Base-by-base conservation (phyloP, 1,140 invertebrate species). In the Drosophila sulfurigaster region DNA sequence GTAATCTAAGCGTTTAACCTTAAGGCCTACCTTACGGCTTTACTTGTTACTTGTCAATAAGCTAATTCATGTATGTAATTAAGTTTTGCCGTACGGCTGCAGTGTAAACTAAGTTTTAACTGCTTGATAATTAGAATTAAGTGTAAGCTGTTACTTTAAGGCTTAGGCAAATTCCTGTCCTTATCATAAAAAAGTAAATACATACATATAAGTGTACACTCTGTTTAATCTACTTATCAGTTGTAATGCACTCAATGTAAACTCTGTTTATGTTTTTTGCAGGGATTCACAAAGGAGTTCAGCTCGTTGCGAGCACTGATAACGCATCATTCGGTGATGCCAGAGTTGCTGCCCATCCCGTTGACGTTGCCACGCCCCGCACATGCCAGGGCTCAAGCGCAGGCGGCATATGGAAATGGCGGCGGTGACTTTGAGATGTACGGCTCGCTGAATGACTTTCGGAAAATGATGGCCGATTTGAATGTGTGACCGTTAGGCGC, bases 241-340 rank as follows among this genome's bases (percentile, higher is more conserved):
- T 32, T 32, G 3, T 4, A 25, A 25, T 25, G 20, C 20, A 32
- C 30, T 25, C 20, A 32, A 62, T 11, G 20, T 3, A 1, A n/a
- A 16, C 10, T 16, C 2, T 63, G 32, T 60, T 10, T 13, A 79
- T 73, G 3, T 25, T 3, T 25, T 3, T 93, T 95, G 3, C 94
- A 99, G 98, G 98, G 98, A 51, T 98, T 99, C 93, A 98, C 97
- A 57, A 99, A 99, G 93, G 98, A 99, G 94, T 99, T 99, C 93
- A 94, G 95, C 11, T 98, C 97, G 62, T 93, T 99, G 66, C 96
- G 96, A 10, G 96, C 98, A 1, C 94, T 99, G 64, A 98, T 99
- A 82, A 97, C 97, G 30, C 98, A 99, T 93, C 97, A 98, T 93
- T 98, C 97, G 70, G 97, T 99, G 49, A 98, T 99, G 97, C 97